Percentiles rank a stretch among this genome's conserved stretches.
Conservation (phyloP, 2,888 invertebrate species). For the Himalopsyche anomala region DNA sequence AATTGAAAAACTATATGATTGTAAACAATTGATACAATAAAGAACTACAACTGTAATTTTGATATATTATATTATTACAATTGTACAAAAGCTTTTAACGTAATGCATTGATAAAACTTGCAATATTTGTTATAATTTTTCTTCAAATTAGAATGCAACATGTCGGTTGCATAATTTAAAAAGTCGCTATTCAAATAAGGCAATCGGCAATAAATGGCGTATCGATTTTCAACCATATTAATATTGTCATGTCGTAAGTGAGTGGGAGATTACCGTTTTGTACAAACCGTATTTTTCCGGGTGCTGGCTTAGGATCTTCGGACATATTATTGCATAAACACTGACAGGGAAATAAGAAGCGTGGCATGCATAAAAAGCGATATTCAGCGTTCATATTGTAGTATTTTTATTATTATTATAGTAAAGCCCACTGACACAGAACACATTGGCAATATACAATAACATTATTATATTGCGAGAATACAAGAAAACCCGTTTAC, state of each 20-base stretch:
- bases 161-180: background rate
- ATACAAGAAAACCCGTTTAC: too few relatives aligned
- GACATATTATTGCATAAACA: constrained; percentile 14
- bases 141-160: background rate
- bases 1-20: too few relatives aligned
- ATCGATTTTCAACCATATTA: constrained; percentile 17
- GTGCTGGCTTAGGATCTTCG: background rate
- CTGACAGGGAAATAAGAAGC: constrained; percentile 13
- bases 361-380: background rate
- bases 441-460: background rate
- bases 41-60: too few relatives aligned
- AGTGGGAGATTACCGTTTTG: background rate
- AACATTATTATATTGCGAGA: too few relatives aligned
- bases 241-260: background rate
- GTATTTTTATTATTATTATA: background rate
- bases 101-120: too few relatives aligned
- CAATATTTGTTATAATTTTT: too few relatives aligned
- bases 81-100: too few relatives aligned
- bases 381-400: background rate
- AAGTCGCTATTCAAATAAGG: background rate
- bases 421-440: background rate
- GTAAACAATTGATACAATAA: too few relatives aligned
- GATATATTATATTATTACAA: too few relatives aligned
- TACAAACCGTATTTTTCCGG: constrained; percentile 22
- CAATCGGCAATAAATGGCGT: constrained; percentile 50